Percentiles rank a stretch among this genome's conserved stretches.
Conservation (phyloP, 2,888 invertebrate species). For the Scaptomyza reducta region DNA sequence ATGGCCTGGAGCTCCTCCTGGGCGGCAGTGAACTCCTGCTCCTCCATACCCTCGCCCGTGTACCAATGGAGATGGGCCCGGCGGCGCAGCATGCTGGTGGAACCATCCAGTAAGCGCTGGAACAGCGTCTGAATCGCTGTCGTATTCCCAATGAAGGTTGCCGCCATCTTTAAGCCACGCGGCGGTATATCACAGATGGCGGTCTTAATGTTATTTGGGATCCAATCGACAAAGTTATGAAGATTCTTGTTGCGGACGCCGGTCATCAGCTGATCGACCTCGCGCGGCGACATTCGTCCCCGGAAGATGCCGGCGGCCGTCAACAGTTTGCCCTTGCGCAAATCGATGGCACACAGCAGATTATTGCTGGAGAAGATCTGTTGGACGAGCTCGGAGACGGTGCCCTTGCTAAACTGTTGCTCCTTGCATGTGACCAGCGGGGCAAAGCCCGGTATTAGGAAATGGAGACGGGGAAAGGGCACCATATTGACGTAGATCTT, state of each 20-base stretch:
- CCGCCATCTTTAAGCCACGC: slow-evolving; percentile 93
- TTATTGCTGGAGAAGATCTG: slow-evolving; percentile 91
- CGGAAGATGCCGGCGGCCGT: slow-evolving; percentile 91
- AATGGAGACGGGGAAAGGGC: slow-evolving; percentile 94
- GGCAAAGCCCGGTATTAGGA: slow-evolving; percentile 93
- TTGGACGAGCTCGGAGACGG: slow-evolving; percentile 89
- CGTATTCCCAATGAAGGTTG: slow-evolving; percentile 93
- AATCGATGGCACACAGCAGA: slow-evolving; percentile 93
- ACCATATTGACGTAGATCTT: slow-evolving; percentile 96
- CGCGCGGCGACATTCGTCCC: slow-evolving; percentile 81
- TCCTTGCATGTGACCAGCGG: slow-evolving; percentile 85
- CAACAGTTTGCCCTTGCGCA: slow-evolving; percentile 90
- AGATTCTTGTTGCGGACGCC: slow-evolving; percentile 91
- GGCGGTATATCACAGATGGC: slow-evolving; percentile 94
- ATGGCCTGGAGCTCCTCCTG: slow-evolving; percentile 91
- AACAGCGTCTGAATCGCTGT: slow-evolving; percentile 93
- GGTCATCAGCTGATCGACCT: slow-evolving; percentile 85
- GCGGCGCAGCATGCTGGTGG: slow-evolving; percentile 92
- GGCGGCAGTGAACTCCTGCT: slow-evolving; percentile 93
- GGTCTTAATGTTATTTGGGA: slow-evolving; percentile 93
- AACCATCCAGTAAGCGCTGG: slow-evolving; percentile 90
- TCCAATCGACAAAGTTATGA: slow-evolving; percentile 91
- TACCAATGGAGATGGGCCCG: slow-evolving; percentile 95
- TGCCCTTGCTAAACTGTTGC: slow-evolving; percentile 71
- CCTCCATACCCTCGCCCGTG: slow-evolving; percentile 94